Conservation (phyloP, 1,140 invertebrate species). For the Nephotettix cincticeps region DNA sequence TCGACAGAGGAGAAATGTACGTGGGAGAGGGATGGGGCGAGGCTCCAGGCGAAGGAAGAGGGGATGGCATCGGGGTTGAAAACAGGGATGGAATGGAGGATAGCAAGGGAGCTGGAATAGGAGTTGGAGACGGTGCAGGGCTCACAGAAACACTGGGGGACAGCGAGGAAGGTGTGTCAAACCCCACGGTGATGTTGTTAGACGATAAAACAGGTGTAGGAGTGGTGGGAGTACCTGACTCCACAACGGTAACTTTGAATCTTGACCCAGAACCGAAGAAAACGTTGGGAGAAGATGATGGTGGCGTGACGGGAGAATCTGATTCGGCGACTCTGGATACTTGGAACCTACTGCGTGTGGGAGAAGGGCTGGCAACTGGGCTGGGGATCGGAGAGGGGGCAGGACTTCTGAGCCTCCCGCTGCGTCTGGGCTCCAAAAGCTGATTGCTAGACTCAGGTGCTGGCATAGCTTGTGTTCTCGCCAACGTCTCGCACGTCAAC, state of each 20-base stretch:
- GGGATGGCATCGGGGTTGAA: slow-evolving; percentile 19
- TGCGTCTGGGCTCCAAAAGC: slow-evolving; percentile 38
- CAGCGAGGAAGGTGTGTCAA: slow-evolving; percentile 13
- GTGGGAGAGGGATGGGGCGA: neutral
- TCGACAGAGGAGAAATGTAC: slow-evolving; percentile 8
- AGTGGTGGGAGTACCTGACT: slow-evolving; percentile 3
- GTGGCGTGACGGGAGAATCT: slow-evolving; percentile 37
- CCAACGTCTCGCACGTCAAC: slow-evolving; percentile 52
- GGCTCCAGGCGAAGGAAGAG: neutral
- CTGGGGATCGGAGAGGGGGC: slow-evolving; percentile 66
- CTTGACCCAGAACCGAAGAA: slow-evolving; percentile 33
- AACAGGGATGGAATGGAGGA: slow-evolving; percentile 13
- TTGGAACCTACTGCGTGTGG: slow-evolving; percentile 55
- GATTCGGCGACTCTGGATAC: slow-evolving; percentile 56
- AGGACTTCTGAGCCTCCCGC: slow-evolving; percentile 59
- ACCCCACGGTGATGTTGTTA: slow-evolving; percentile 35
- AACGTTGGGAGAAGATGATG: slow-evolving; percentile 31
- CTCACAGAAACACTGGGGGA: slow-evolving; percentile 2
- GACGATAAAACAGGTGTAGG: slow-evolving; percentile 29
- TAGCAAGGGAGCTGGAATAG: slow-evolving; percentile 9
- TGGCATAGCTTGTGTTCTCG: slow-evolving; percentile 45
- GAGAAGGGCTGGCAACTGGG: slow-evolving; percentile 63
- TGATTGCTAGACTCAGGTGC: slow-evolving; percentile 21
- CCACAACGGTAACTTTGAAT: slow-evolving; percentile 38
- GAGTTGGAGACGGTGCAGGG: slow-evolving; percentile 11